Evolutionary conservation across 2,888 invertebrate species (phyloP), one percentile per base, ranked within the genome.

Genomic region (Poecilus cupreus): DNA sequence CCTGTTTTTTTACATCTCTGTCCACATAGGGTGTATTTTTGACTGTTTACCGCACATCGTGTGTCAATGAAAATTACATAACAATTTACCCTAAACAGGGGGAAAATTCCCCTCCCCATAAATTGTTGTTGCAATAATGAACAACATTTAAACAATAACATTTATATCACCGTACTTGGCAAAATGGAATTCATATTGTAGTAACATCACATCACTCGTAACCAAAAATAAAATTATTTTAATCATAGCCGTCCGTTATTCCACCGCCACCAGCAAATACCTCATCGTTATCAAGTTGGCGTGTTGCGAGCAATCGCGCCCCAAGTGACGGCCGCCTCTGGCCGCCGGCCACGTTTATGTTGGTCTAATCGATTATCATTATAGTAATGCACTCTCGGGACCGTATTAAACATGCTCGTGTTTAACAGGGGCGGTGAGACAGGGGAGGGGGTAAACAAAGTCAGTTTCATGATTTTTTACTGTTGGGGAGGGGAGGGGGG

Each of bases 301-400:
- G 39, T n/a, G 3, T 22, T 32, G 11, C 18, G 39, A 70, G 60
- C 60, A 57, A 13, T 64, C 18, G 24, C n/a, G 37, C 76, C 76
- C 37, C 18, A 51, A 76, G 39, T 26, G 64, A 78, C 78, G 78
- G 60, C 46, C 78, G 43, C 13, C 24, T 68, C 49, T 78, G 78
- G 78, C 49, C 22, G 68, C 16, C 64, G 78, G 26, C 37, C 68
- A 43, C 78, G 78, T 68, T 78, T 51, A 78, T 80, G 80, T 54
- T 80, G 51, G 51, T 43, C 70, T 80, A 80, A 80, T 80, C 80
- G 80, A 80, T 80, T 80, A 68, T 72, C 80, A 80, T 80, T 80
- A 80, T 72, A 80, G 72, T 80, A 80, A 72, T 80, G 72, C 72
- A 80, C 80, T 80, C 72, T 18, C 43, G 49, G 68, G 78, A 75